Conservation (phyloP, 2,797 vertebrate species). For the Siniperca scherzeri region DNA sequence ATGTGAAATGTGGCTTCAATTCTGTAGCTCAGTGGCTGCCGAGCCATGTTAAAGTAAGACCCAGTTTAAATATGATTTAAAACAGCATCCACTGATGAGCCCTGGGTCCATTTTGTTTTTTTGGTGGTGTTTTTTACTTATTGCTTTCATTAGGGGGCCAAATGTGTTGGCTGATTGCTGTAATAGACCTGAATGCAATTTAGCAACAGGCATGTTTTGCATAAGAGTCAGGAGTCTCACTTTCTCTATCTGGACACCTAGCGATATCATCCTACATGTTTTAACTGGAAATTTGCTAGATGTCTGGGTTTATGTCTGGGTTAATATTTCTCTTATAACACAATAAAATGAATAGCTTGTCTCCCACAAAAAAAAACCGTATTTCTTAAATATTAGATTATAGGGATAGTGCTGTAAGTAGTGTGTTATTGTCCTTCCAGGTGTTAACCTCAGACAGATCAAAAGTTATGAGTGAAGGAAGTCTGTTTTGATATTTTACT, state of each 20-base stretch:
- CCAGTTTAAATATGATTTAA: constrained; percentile 20
- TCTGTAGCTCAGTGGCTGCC: background rate
- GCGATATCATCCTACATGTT: background rate
- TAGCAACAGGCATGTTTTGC: constrained; percentile 14
- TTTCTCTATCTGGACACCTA: constrained; percentile 13
- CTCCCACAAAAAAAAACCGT: background rate
- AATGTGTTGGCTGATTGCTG: constrained; percentile 26
- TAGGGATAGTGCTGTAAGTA: too few relatives aligned
- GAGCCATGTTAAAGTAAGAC: background rate
- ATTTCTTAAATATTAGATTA: background rate
- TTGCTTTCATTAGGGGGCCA: constrained; percentile 25
- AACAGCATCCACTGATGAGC: constrained; percentile 19
- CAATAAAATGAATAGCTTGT: background rate
- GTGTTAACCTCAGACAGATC: constrained; percentile 5
- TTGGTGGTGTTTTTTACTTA: constrained; percentile 11
- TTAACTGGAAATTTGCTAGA: constrained; percentile 4
- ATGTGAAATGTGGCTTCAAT: constrained; percentile 8
- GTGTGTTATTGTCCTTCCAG: background rate
- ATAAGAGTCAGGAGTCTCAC: constrained; percentile 2
- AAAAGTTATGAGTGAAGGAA: constrained; percentile 29
- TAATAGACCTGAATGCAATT: constrained; percentile 40
- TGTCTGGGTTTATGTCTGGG: background rate
- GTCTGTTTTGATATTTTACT: constrained; percentile 52
- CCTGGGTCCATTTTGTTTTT: constrained; percentile 7
- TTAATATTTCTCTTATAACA: background rate